Evolutionary conservation across 2,888 invertebrate genomes (phyloP).

Genomic region (Euplagia quadripunctaria): DNA sequence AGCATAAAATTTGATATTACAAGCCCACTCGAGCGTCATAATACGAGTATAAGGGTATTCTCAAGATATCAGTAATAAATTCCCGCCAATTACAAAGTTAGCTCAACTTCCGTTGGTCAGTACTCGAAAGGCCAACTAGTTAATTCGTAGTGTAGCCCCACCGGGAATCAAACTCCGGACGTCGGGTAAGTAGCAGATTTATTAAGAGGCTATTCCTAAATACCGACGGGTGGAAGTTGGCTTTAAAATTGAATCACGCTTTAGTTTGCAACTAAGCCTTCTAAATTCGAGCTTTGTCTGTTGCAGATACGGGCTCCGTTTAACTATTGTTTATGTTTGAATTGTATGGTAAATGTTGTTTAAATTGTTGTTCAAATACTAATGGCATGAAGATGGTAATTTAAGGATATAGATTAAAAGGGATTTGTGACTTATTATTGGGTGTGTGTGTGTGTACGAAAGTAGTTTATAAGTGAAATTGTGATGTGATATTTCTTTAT

Average conservation of each 20-base stretch:
- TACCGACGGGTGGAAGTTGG: conserved; percentile 65
- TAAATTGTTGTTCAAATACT: conserved; percentile 17
- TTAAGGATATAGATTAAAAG: background rate
- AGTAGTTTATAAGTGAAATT: too few species aligned
- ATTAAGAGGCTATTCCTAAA: conserved; percentile 81
- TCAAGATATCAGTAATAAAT: conserved; percentile 66
- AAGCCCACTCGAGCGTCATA: conserved; percentile 38
- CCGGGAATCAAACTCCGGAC: conserved; percentile 81
- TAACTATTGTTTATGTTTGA: conserved; percentile 54
- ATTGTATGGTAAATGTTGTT: conserved; percentile 32
- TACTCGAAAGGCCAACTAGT: conserved; percentile 72
- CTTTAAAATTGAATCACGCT: conserved; percentile 83
- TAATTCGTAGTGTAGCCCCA: conserved; percentile 75
- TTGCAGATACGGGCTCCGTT: conserved; percentile 63
- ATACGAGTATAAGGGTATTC: conserved; percentile 45
- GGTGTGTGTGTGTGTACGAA: too few species aligned
- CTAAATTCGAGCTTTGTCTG: conserved; percentile 70
- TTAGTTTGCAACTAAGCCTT: conserved; percentile 77
- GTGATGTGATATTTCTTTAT: too few species aligned
- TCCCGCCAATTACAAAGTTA: conserved; percentile 70
- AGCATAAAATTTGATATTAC: conserved; percentile 33
- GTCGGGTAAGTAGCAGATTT: conserved; percentile 80
- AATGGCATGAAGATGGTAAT: background rate
- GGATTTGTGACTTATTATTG: background rate
- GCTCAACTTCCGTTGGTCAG: conserved; percentile 74